These are phyloP conservation scores for Lepeophtheirus nordmannii DNA, from an alignment of 2,888 invertebrate genomes.

Conservation along the genomic window DNA sequence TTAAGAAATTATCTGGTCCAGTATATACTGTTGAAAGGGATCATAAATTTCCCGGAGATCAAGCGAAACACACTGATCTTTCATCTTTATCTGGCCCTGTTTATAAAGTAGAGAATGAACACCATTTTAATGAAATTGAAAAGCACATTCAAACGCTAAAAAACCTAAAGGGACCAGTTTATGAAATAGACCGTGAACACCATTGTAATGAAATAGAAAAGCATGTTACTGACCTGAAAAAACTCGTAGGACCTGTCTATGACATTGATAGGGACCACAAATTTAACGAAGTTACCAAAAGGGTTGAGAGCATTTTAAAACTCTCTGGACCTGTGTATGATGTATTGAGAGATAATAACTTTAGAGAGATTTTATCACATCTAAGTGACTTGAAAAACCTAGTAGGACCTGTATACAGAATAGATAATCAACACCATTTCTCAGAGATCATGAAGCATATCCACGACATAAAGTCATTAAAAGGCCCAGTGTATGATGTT, in stretches of 20 bases:
- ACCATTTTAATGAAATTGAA: constrained; percentile 18
- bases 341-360: neutral
- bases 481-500: constrained; percentile 9
- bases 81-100: constrained; percentile 14
- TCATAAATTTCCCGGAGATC: neutral
- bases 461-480: neutral
- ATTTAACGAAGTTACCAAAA: constrained; percentile 9
- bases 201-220: constrained; percentile 14
- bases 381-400: constrained; percentile 10
- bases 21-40: constrained; percentile 16
- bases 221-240: constrained; percentile 7
- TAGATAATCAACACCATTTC: constrained; percentile 21
- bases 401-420: constrained; percentile 18
- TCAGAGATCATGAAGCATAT: constrained; percentile 19
- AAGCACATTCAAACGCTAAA: constrained; percentile 13
- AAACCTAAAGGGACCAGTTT: constrained; percentile 12
- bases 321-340: constrained; percentile 6
- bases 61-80: neutral
- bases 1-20: constrained; percentile 15
- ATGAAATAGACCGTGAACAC: constrained; percentile 13
- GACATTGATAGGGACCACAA: constrained; percentile 19
- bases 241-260: constrained; percentile 15
- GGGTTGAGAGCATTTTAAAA: neutral
- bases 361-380: constrained; percentile 3
- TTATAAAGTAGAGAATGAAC: constrained; percentile 18